Evolutionary conservation across 2,888 invertebrate genomes (phyloP), one percentile per base, ranked within the genome.

Genomic region (Chrysomela aeneicollis): DNA sequence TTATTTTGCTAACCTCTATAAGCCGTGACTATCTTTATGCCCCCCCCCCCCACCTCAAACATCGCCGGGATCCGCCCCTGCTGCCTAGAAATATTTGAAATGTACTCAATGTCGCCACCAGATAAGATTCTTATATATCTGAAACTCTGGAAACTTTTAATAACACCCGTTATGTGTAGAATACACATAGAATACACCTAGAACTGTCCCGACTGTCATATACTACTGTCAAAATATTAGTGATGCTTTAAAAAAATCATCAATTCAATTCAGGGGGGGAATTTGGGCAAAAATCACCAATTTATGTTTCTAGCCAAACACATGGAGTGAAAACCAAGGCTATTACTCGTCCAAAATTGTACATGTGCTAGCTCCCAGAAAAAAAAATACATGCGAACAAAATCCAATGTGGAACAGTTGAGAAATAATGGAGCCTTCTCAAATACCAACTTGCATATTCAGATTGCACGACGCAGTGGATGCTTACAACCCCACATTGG

Each of bases 401-500:
- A 35, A 10, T 35, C 35, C 35, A 5, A 2, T 2, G 35, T 42
- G 15, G 4, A 42, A 15, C n/a, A 26, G 3, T 5, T 6, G 6
- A 26, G 26, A 5, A 6, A 26, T 26, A 50, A 52, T 52, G 52
- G 17, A 32, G 18, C 2, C 6, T 2, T 10, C 18, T 2, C 30
- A 52, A 8, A 42, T 42, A 42, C 15, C 17, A 0, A 5, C 22
- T 8, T 42, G n/a, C n/a, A 42, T 1, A 12, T 37, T 55, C 42
- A 22, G 5, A 21, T 42, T 18, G 12, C 37, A 21, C 21, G 42
- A 21, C 2, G 32, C 60, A n/a, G 17, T 42, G 15, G 60, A 60
- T 26, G 32, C 8, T 4, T 60, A 51, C 35, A 8, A 19, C 4
- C 50, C 17, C 42, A 59, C 61, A n/a, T 18, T 52, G 0, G 63